Evolutionary conservation across 2,797 vertebrate species (phyloP).

Genomic region (Varecia variegata): DNA sequence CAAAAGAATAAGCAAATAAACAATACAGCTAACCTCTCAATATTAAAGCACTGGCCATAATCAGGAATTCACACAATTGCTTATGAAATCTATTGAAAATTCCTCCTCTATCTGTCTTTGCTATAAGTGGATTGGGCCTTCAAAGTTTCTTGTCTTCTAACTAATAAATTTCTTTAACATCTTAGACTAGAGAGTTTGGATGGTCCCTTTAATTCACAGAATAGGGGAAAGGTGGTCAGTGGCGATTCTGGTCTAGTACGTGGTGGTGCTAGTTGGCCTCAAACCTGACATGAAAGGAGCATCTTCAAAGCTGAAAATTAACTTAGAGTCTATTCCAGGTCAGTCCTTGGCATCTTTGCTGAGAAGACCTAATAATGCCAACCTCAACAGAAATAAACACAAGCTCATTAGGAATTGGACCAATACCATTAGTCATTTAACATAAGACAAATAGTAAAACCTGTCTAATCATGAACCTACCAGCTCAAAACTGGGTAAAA

Average conservation of each 20-base stretch:
- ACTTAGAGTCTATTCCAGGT: conserved; percentile 62
- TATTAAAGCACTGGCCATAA: not conserved
- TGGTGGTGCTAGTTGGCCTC: conserved; percentile 57
- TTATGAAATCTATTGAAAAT: conserved; percentile 24
- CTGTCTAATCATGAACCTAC: conserved; percentile 8
- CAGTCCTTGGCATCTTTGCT: conserved; percentile 51
- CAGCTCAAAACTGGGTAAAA: not conserved
- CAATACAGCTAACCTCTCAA: not conserved
- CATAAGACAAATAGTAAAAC: conserved; percentile 21
- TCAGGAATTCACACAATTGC: not conserved
- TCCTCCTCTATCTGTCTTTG: not conserved
- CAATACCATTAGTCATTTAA: conserved; percentile 48
- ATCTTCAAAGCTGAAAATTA: conserved; percentile 49
- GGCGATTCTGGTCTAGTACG: not conserved
- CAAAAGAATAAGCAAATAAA: not conserved
- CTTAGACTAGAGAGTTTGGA: not conserved
- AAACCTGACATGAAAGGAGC: conserved; percentile 33
- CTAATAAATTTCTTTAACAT: not conserved
- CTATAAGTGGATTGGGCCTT: not conserved
- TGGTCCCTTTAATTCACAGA: not conserved
- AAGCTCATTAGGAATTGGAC: conserved; percentile 20
- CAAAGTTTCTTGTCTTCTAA: not conserved
- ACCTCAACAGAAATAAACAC: conserved; percentile 65
- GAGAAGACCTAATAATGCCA: conserved; percentile 53
- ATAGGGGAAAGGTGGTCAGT: not conserved